These are phyloP conservation scores for Gorsachius goisagi DNA, from an alignment of 2,113 vertebrate species.

Conservation along the genomic window DNA sequence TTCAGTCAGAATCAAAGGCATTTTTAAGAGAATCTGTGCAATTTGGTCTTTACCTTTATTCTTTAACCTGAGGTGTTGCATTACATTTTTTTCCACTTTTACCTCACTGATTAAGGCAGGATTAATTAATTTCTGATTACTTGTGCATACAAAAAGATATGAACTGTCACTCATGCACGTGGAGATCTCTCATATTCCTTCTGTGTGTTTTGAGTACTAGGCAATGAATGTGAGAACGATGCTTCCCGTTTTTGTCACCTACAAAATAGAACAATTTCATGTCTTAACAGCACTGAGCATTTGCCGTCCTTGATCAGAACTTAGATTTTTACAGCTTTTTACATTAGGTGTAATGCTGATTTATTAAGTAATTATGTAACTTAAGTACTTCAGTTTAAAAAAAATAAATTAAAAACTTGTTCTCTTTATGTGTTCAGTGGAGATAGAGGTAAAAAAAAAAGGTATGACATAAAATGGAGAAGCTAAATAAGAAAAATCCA, in stretches of 20 bases:
- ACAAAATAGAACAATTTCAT: neutral
- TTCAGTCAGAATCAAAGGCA: neutral
- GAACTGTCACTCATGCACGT: neutral
- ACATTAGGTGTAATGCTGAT: neutral
- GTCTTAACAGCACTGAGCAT: neutral
- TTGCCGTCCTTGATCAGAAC: neutral
- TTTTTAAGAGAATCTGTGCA: neutral
- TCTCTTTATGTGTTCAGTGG: neutral
- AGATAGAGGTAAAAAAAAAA: neutral
- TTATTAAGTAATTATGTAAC: neutral
- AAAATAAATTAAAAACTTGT: neutral
- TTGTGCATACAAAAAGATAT: neutral
- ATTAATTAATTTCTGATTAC: neutral
- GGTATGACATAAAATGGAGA: neutral
- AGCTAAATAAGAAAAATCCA: neutral
- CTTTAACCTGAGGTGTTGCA: neutral
- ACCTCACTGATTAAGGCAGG: neutral
- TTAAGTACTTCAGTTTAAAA: neutral
- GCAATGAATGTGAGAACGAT: neutral
- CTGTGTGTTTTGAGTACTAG: neutral
- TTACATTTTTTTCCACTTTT: neutral
- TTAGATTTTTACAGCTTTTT: neutral
- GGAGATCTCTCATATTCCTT: neutral
- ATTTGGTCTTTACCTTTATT: neutral
- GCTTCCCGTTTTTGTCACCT: neutral